These are phyloP conservation scores for Entomobrya proxima DNA, from an alignment of 2,888 invertebrate genomes.

Conservation along the genomic window DNA sequence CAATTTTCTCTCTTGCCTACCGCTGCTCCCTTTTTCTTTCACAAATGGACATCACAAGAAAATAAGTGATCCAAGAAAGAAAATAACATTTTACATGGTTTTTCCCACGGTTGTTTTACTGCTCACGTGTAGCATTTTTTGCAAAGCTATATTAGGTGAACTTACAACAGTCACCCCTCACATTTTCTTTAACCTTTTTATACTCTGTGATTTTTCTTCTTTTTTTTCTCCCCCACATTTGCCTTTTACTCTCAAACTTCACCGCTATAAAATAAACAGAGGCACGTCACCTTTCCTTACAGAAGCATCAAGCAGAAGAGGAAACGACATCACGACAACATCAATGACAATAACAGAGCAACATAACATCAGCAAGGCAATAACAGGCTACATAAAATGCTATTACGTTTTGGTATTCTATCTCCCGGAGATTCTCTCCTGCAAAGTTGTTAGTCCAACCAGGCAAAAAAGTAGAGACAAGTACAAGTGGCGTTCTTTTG, in stretches of 20 bases:
- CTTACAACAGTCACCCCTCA: neutral
- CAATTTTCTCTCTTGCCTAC: slow-evolving; percentile 35
- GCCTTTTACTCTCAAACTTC: neutral
- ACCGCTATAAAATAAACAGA: slow-evolving; percentile 43
- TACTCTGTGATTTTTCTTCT: neutral
- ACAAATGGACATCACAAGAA: neutral
- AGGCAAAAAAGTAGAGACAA: slow-evolving; percentile 51
- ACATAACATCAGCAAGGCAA: slow-evolving; percentile 4
- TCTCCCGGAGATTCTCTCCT: slow-evolving; percentile 25
- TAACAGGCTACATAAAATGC: slow-evolving; percentile 26
- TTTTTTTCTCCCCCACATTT: slow-evolving; percentile 2
- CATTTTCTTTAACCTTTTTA: neutral
- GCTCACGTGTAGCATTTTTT: neutral
- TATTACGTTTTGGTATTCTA: neutral
- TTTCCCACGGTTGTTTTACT: neutral
- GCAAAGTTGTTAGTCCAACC: slow-evolving; percentile 21
- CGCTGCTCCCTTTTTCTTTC: too few relatives aligned
- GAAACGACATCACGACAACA: slow-evolving; percentile 50
- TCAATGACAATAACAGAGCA: slow-evolving; percentile 40
- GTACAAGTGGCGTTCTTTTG: slow-evolving; percentile 59
- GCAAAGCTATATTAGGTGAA: too few relatives aligned
- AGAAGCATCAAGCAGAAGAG: slow-evolving; percentile 33
- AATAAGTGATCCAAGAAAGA: neutral
- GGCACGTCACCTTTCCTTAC: slow-evolving; percentile 31
- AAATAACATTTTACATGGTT: slow-evolving; percentile 26